Evolutionary conservation across 2,113 vertebrate species (phyloP).

Genomic region (Tragelaphus scriptus): DNA sequence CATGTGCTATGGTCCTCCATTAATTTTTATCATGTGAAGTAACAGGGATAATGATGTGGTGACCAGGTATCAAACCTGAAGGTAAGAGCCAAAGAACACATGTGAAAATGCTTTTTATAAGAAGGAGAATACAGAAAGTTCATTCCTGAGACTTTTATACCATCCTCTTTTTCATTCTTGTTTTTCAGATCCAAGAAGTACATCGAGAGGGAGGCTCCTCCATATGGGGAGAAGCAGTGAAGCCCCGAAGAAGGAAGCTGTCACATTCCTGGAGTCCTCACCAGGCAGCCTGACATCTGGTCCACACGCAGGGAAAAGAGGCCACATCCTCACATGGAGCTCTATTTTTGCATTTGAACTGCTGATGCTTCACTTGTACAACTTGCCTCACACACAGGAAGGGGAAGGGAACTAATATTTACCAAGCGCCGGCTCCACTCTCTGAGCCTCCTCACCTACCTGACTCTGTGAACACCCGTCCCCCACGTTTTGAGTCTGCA

Average conservation of each 20-base stretch:
- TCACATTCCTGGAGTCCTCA: conserved; percentile 55
- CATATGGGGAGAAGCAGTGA: conserved; percentile 40
- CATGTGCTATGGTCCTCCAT: not conserved
- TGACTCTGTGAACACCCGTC: not conserved
- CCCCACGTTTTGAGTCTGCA: not conserved
- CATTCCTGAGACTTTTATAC: not conserved
- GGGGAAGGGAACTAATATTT: conserved; percentile 34
- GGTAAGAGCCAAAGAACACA: not conserved
- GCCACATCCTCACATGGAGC: conserved; percentile 69
- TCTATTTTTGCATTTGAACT: conserved; percentile 52
- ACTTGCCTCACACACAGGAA: conserved; percentile 43
- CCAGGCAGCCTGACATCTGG: conserved; percentile 70
- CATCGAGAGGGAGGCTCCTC: conserved; percentile 26
- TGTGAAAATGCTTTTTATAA: not conserved
- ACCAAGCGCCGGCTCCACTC: not conserved
- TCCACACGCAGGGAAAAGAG: conserved; percentile 60
- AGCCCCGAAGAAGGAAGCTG: conserved; percentile 47
- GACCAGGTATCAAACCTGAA: not conserved
- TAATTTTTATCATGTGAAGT: not conserved
- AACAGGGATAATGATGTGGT: not conserved
- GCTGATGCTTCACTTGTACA: conserved; percentile 49
- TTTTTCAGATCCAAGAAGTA: conserved; percentile 32
- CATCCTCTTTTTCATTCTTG: not conserved
- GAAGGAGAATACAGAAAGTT: not conserved
- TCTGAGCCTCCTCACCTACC: not conserved